A percentile compares a stretch with the other conserved stretches of the same genome.
Conservation (phyloP, 2,797 vertebrate genomes). For the Pygocentrus nattereri region DNA sequence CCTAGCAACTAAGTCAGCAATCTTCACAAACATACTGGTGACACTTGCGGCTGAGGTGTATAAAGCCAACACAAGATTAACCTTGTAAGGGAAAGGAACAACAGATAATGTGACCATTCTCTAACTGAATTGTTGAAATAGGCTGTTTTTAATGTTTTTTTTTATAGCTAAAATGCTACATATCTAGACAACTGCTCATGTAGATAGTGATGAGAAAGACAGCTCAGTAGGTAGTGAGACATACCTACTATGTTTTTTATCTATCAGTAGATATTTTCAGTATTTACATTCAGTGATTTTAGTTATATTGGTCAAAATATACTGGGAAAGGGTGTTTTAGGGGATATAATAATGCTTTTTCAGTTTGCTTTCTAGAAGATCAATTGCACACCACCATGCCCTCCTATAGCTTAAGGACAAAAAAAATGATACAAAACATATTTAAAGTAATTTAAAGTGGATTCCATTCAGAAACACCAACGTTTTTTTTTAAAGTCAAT, state of each 20-base stretch:
- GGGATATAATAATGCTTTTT: neutral
- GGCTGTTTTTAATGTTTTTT: neutral
- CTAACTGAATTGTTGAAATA: neutral
- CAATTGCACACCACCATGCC: neutral
- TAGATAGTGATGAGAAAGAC: neutral
- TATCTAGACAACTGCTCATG: neutral
- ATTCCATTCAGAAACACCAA: neutral
- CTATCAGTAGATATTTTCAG: neutral
- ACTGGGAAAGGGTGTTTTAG: neutral
- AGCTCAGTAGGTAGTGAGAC: neutral
- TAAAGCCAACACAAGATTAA: neutral
- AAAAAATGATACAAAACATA: neutral
- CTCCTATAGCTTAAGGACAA: neutral
- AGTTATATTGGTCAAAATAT: neutral
- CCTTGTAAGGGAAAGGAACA: too few relatives aligned
- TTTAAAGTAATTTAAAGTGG: neutral
- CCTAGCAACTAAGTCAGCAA: neutral
- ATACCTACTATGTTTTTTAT: neutral
- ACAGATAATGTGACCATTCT: neutral
- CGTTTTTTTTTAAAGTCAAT: slow-evolving; percentile 23
- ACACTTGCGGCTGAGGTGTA: neutral
- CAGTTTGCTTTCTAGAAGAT: neutral
- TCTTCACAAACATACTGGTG: neutral
- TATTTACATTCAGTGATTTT: neutral
- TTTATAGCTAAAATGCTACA: neutral